Percentiles rank a stretch among this genome's conserved stretches.
Conservation (phyloP, 35 echinoderm and acorn worm species). For the Lytechinus variegatus region DNA sequence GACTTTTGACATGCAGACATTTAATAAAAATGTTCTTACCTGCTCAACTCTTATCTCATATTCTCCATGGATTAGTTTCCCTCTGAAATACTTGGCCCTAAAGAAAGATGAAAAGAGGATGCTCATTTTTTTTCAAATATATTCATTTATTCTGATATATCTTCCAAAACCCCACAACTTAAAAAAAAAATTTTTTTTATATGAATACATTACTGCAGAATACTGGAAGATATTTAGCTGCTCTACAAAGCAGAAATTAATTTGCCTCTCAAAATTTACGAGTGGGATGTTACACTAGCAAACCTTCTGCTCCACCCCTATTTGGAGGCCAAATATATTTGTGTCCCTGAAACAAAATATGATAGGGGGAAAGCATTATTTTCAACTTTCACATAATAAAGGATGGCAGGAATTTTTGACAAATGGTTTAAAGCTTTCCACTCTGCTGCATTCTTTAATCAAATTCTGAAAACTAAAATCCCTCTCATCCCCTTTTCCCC, state of each 20-base stretch:
- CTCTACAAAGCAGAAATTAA: too few species aligned
- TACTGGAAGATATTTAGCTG: too few species aligned
- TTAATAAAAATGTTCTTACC: slow-evolving; percentile 55
- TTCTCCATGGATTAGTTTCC: slow-evolving; percentile 88
- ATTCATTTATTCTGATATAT: too few species aligned
- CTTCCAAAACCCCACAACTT: too few species aligned
- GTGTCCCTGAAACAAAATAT: neutral
- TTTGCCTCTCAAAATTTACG: too few species aligned
- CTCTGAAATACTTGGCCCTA: slow-evolving; percentile 96
- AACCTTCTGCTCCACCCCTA: too few species aligned
- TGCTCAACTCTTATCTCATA: slow-evolving; percentile 98
- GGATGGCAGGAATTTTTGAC: neutral
- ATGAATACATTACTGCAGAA: too few species aligned
- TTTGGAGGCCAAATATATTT: neutral
- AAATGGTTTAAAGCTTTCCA: neutral
- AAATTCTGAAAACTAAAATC: neutral
- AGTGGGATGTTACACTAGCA: too few species aligned
- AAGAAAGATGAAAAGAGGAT: neutral
- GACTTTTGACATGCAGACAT: neutral
- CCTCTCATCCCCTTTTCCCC: neutral
- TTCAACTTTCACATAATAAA: neutral
- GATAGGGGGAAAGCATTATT: neutral
- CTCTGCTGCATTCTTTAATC: neutral
- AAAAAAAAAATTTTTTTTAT: too few species aligned
- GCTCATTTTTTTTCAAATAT: too few species aligned